Evolutionary conservation across 2,888 invertebrate species (phyloP).

Genomic region (Spatulosminthurus flaviceps): DNA sequence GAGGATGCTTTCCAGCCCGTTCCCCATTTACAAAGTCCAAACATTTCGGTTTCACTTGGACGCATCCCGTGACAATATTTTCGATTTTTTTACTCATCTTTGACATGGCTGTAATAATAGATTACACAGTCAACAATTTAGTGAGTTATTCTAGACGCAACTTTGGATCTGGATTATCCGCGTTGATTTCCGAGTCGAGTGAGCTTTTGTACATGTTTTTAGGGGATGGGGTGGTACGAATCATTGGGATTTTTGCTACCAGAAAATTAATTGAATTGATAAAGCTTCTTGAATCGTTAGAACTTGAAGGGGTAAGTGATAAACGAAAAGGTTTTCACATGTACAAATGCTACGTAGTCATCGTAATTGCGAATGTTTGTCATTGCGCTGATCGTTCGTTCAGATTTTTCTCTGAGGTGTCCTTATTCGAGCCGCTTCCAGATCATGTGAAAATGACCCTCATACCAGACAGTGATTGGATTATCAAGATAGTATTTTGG

Average conservation of each 20-base stretch:
- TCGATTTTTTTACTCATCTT: conserved; percentile 13
- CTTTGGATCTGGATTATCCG: not conserved
- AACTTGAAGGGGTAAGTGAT: not conserved
- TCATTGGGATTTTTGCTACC: conserved; percentile 8
- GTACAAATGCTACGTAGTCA: conserved; percentile 16
- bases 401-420: conserved; percentile 20
- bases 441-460: not conserved
- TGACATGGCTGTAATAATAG: conserved; percentile 21
- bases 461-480: conserved; percentile 30
- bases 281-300: not conserved
- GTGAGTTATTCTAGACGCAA: not conserved
- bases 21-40: too few relatives aligned
- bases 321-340: not conserved
- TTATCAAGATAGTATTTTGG: conserved; percentile 34
- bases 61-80: not conserved
- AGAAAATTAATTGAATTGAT: conserved; percentile 3
- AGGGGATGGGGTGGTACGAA: conserved; percentile 25
- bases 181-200: conserved; percentile 18
- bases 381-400: conserved; percentile 24
- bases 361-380: conserved; percentile 2
- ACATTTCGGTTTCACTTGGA: conserved; percentile 35
- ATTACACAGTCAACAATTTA: conserved; percentile 29
- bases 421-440: conserved; percentile 32
- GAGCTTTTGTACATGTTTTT: conserved; percentile 21
- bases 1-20: too few relatives aligned